Percentiles rank a stretch among this genome's conserved stretches.
These are phyloP conservation scores for Panulirus ornatus DNA, from an alignment of 1,140 invertebrate genomes.

Conservation along the genomic window DNA sequence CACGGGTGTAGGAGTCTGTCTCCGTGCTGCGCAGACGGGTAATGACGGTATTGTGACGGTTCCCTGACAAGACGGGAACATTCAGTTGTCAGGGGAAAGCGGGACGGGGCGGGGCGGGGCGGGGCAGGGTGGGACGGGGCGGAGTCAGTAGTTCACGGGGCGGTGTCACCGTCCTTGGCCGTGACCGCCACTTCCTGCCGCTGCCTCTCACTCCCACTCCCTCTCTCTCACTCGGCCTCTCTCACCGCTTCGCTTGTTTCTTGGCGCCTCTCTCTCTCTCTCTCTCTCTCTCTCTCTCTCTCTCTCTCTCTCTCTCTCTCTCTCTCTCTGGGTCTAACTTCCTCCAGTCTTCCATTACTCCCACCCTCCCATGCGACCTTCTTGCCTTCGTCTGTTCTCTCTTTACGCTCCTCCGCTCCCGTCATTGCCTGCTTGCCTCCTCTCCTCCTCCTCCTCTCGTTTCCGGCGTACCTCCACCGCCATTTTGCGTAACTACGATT, in stretches of 20 bases:
- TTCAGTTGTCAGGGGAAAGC: too few relatives aligned
- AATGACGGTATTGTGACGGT: too few relatives aligned
- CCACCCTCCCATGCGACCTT: neutral
- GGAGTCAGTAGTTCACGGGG: neutral
- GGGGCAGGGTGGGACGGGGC: neutral
- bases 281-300: neutral
- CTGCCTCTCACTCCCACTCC: conserved; percentile 20
- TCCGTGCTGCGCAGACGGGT: too few relatives aligned
- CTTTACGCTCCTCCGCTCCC: too few relatives aligned
- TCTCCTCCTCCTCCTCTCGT: neutral
- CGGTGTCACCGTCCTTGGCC: too few relatives aligned
- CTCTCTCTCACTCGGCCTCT: neutral
- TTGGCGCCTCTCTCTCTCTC: neutral
- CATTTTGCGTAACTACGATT: too few relatives aligned
- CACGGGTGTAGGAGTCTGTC: too few relatives aligned
- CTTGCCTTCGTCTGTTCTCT: too few relatives aligned
- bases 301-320: conserved; percentile 6
- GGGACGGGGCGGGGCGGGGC: neutral
- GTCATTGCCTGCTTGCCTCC: neutral
- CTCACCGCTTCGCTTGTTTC: neutral
- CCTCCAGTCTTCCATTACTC: neutral
- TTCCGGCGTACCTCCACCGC: too few relatives aligned
- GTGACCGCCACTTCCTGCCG: neutral
- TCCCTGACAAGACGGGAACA: neutral
- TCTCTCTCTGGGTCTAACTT: neutral